phyloP scores from a whole-genome alignment of 2,113 vertebrate genomes.

The Bubo scandiacus region DNA sequence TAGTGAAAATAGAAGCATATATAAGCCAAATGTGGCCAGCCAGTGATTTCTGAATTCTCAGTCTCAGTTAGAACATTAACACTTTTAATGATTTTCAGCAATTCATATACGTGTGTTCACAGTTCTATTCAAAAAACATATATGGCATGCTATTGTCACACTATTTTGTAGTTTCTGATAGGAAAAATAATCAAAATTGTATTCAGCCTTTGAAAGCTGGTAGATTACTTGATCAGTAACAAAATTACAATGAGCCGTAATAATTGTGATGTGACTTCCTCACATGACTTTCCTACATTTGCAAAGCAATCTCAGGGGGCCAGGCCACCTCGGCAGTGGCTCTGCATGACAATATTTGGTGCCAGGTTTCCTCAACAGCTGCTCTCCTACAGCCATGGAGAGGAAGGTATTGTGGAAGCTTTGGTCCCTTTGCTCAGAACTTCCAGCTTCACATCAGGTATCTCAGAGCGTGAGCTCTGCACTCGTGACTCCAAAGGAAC shows the following conservation, averaged over 20 bases:
- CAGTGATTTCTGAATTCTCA: background rate
- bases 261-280: background rate
- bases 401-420: background rate
- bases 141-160: background rate
- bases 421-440: background rate
- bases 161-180: background rate
- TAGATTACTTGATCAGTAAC: background rate
- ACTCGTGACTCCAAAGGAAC: background rate
- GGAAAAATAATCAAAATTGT: background rate
- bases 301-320: background rate
- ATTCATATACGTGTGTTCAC: background rate
- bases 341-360: background rate
- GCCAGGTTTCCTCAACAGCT: background rate
- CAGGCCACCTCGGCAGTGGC: accelerated
- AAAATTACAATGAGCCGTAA: background rate
- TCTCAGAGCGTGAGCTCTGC: background rate
- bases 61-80: background rate
- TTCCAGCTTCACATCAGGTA: background rate
- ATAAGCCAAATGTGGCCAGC: background rate
- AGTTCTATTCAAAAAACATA: background rate
- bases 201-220: background rate
- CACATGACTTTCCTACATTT: background rate
- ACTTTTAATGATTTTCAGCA: background rate
- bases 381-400: background rate
- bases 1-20: background rate